These are phyloP conservation scores for Misgurnus mizolepis DNA, from an alignment of 2,113 vertebrate species.

Conservation along the genomic window DNA sequence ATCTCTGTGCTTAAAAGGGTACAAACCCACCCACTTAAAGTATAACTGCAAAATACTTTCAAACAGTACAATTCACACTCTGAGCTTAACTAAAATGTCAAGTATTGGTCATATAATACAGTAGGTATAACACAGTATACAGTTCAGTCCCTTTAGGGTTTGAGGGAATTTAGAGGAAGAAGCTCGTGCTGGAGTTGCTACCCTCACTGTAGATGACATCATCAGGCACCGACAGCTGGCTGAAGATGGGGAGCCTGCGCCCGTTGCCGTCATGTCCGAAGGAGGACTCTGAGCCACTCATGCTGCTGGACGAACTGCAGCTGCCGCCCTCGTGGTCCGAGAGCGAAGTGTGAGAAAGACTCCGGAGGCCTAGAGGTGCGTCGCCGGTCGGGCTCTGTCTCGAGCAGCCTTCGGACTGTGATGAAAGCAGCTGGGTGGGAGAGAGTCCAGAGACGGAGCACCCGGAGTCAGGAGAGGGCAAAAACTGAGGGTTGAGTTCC, in stretches of 20 bases:
- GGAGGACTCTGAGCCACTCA: slow-evolving; percentile 80
- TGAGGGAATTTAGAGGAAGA: slow-evolving; percentile 59
- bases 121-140: slow-evolving; percentile 52
- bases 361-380: slow-evolving; percentile 63
- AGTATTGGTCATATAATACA: slow-evolving; percentile 46
- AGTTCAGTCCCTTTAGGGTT: background rate
- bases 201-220: slow-evolving; percentile 56
- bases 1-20: slow-evolving; percentile 54
- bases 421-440: slow-evolving; percentile 50
- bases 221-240: slow-evolving; percentile 83
- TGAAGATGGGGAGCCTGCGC: slow-evolving; percentile 85
- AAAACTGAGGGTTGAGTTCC: slow-evolving; percentile 69
- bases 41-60: slow-evolving; percentile 12
- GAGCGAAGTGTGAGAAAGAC: slow-evolving; percentile 82
- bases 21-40: slow-evolving; percentile 22
- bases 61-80: slow-evolving; percentile 1
- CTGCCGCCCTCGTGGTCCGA: slow-evolving; percentile 80
- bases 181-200: slow-evolving; percentile 40
- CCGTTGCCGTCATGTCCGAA: slow-evolving; percentile 68
- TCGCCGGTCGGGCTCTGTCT: slow-evolving; percentile 36
- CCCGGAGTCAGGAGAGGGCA: slow-evolving; percentile 74
- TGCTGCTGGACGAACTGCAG: slow-evolving; percentile 78
- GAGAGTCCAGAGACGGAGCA: slow-evolving; percentile 71
- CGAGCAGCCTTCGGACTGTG: slow-evolving; percentile 4
- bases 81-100: slow-evolving; percentile 36